phyloP scores from a whole-genome alignment of 2,888 invertebrate genomes.

The Erpobdella octoculata region DNA sequence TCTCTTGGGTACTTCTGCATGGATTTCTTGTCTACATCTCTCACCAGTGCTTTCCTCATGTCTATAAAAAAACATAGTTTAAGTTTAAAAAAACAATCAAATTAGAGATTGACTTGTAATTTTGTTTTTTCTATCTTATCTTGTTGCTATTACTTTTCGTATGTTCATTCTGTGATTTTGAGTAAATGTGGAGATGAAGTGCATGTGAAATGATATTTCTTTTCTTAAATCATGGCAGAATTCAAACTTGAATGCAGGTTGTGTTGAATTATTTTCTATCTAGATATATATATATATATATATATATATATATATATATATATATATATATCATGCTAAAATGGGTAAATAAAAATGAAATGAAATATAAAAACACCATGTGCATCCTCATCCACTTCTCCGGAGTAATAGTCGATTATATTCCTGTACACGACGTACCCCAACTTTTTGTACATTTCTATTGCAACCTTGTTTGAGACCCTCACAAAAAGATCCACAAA shows the following conservation, averaged over 20 bases:
- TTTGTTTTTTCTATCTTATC: too few species aligned
- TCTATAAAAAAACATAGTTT: slow-evolving; percentile 59
- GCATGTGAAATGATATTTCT: too few species aligned
- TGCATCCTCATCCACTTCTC: slow-evolving; percentile 89
- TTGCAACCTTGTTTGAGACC: slow-evolving; percentile 91
- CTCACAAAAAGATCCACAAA: slow-evolving; percentile 97
- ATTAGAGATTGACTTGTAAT: too few species aligned
- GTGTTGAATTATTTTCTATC: too few species aligned
- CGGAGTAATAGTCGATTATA: slow-evolving; percentile 91
- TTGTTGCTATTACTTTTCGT: too few species aligned
- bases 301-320: background rate
- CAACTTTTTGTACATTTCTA: slow-evolving; percentile 89
- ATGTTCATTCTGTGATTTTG: too few species aligned
- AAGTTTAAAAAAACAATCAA: background rate
- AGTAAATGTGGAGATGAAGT: too few species aligned
- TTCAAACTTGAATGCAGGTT: too few species aligned
- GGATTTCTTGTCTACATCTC: slow-evolving; percentile 82
- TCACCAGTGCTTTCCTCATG: slow-evolving; percentile 93
- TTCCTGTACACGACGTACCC: slow-evolving; percentile 93
- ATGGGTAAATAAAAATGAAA: background rate
- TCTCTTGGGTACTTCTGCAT: slow-evolving; percentile 87
- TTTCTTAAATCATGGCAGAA: too few species aligned
- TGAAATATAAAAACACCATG: slow-evolving; percentile 84
- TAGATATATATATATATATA: too few species aligned
- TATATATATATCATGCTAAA: background rate